phyloP scores from a whole-genome alignment of 2,797 vertebrate species.

The Varecia variegata region DNA sequence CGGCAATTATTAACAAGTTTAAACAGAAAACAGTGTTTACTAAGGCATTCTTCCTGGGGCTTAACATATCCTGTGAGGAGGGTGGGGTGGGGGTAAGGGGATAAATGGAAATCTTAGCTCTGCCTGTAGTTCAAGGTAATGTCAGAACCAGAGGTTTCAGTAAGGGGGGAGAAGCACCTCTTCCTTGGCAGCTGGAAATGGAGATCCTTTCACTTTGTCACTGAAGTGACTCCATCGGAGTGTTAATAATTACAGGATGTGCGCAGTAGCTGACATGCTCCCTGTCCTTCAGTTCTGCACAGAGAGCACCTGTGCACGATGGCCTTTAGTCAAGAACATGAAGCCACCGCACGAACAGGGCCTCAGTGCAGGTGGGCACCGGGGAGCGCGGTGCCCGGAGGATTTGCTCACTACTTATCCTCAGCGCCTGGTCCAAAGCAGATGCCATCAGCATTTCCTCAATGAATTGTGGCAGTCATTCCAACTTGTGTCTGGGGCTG shows the following conservation, averaged over 20 bases:
- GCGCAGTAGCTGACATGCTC: not conserved
- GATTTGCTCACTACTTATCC: not conserved
- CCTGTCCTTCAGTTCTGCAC: not conserved
- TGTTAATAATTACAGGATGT: not conserved
- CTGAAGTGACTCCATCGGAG: not conserved
- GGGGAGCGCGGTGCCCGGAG: not conserved
- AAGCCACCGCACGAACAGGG: not conserved
- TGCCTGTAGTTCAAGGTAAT: constrained; percentile 67
- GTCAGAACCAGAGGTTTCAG: constrained; percentile 43
- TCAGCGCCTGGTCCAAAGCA: not conserved
- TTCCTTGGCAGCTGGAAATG: constrained; percentile 1
- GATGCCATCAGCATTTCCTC: not conserved
- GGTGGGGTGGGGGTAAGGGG: not conserved
- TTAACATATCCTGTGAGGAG: constrained; percentile 69
- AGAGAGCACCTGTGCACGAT: not conserved
- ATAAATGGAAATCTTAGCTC: constrained; percentile 59
- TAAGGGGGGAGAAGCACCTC: not conserved
- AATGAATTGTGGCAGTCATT: not conserved
- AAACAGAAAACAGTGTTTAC: constrained; percentile 77
- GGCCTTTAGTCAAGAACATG: not conserved
- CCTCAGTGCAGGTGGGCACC: not conserved
- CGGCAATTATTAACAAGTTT: constrained; percentile 79
- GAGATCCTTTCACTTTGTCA: constrained; percentile 26
- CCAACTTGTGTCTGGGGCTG: not conserved
- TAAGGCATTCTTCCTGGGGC: constrained; percentile 72